These are phyloP conservation scores for Hetaerina americana DNA, from an alignment of 1,140 invertebrate genomes.

Conservation along the genomic window DNA sequence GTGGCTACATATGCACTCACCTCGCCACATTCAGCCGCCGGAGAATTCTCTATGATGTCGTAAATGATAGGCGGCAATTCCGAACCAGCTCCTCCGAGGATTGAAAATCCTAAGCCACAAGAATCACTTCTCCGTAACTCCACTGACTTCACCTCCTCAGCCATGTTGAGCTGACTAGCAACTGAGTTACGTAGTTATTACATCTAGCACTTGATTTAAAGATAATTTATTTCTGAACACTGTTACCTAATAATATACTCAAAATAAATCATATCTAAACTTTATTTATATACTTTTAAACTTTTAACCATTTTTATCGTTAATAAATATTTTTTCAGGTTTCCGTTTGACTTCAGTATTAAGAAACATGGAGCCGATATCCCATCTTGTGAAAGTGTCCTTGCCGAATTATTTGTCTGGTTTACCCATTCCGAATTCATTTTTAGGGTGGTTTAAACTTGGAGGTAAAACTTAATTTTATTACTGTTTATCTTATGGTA, in stretches of 20 bases:
- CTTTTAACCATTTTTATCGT: too few relatives aligned
- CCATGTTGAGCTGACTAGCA: slow-evolving; percentile 42
- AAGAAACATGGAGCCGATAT: slow-evolving; percentile 52
- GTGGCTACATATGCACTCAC: slow-evolving; percentile 38
- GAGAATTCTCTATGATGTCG: slow-evolving; percentile 81
- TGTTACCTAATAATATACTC: too few relatives aligned
- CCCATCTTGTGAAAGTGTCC: slow-evolving; percentile 54
- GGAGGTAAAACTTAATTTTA: slow-evolving; percentile 37
- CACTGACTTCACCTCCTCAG: slow-evolving; percentile 73
- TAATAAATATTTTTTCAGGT: not conserved
- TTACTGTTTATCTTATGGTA: not conserved
- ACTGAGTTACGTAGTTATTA: not conserved
- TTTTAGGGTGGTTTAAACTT: slow-evolving; percentile 65
- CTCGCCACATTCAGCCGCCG: slow-evolving; percentile 74
- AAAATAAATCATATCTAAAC: too few relatives aligned
- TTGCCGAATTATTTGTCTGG: slow-evolving; percentile 62
- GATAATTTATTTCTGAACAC: too few relatives aligned
- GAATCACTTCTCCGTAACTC: slow-evolving; percentile 54
- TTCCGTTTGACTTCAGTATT: not conserved
- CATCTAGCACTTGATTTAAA: too few relatives aligned
- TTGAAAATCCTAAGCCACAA: slow-evolving; percentile 75
- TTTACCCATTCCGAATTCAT: slow-evolving; percentile 59
- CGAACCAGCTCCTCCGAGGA: slow-evolving; percentile 66
- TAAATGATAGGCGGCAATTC: slow-evolving; percentile 76
- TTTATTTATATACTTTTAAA: too few relatives aligned